Percentiles rank a stretch among this genome's conserved stretches.
Evolutionary conservation across 2,797 vertebrate genomes (phyloP).

Genomic region (Diceros bicornis): DNA sequence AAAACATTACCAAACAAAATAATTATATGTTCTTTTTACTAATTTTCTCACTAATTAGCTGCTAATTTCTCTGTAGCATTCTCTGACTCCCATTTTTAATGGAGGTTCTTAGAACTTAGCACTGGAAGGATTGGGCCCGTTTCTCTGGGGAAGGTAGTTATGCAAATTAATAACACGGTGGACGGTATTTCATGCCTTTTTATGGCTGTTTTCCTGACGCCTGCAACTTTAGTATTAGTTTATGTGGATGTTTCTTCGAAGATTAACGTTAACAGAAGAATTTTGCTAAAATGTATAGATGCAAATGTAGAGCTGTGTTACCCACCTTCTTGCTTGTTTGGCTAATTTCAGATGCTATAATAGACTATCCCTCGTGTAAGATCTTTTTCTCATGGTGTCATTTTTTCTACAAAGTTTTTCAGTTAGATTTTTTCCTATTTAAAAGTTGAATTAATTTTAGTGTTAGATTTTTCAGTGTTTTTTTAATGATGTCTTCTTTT

Average conservation of each 20-base stretch:
- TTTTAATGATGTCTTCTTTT: slow-evolving; percentile 41
- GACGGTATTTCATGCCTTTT: slow-evolving; percentile 45
- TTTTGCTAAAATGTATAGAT: slow-evolving; percentile 68
- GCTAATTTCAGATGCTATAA: slow-evolving; percentile 32
- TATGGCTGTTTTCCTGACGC: slow-evolving; percentile 59
- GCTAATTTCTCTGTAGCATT: slow-evolving; percentile 66
- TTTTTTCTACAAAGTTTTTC: slow-evolving; percentile 33
- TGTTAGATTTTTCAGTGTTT: slow-evolving; percentile 33
- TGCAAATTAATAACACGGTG: slow-evolving; percentile 71
- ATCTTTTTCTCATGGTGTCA: slow-evolving; percentile 20
- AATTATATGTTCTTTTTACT: slow-evolving; percentile 74
- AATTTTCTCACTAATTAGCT: slow-evolving; percentile 74
- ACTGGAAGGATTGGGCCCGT: not conserved
- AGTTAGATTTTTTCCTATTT: slow-evolving; percentile 37
- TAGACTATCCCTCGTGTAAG: not conserved
- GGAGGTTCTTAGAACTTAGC: slow-evolving; percentile 24
- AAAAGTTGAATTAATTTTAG: slow-evolving; percentile 60
- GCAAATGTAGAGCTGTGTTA: slow-evolving; percentile 33
- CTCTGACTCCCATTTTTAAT: slow-evolving; percentile 63
- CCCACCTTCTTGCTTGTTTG: slow-evolving; percentile 63
- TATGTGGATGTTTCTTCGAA: slow-evolving; percentile 69
- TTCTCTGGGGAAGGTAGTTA: slow-evolving; percentile 61
- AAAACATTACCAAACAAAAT: slow-evolving; percentile 70
- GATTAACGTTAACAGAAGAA: slow-evolving; percentile 65
- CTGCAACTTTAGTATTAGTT: slow-evolving; percentile 71